Percentiles rank a stretch among this genome's conserved stretches.
Conservation (phyloP, 2,888 invertebrate species). For the Athalia rosae region DNA sequence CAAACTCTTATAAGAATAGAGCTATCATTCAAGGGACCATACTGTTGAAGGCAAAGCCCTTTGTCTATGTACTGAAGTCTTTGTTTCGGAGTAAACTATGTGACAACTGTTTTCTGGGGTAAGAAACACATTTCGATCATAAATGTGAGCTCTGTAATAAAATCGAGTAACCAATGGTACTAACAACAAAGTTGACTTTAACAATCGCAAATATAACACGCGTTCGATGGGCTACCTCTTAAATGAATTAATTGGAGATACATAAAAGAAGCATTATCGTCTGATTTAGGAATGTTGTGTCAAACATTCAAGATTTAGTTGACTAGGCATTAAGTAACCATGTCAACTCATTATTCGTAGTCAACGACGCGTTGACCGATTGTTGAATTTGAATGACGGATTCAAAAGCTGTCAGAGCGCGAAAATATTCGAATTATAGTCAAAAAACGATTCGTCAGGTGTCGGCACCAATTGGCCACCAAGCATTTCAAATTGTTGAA, state of each 20-base stretch:
- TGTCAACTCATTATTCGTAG: too few species aligned
- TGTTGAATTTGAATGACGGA: too few species aligned
- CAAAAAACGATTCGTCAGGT: neutral
- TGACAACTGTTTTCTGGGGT: conserved; percentile 86
- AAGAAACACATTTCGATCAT: conserved; percentile 64
- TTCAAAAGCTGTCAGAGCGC: conserved; percentile 29
- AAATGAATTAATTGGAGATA: too few species aligned
- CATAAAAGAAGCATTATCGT: too few species aligned
- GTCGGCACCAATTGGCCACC: neutral
- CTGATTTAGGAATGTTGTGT: too few species aligned
- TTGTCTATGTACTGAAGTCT: conserved; percentile 83
- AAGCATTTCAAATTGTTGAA: neutral
- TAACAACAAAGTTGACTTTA: too few species aligned
- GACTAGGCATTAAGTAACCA: too few species aligned
- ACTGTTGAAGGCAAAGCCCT: conserved; percentile 84
- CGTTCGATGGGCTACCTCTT: too few species aligned
- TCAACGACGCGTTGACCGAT: too few species aligned
- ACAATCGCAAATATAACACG: too few species aligned
- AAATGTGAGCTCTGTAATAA: neutral
- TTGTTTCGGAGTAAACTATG: conserved; percentile 83
- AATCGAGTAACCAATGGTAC: too few species aligned
- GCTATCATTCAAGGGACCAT: conserved; percentile 80
- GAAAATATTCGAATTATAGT: neutral
- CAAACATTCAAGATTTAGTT: too few species aligned
- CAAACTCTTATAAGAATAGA: conserved; percentile 72